These are phyloP conservation scores for Arrhamphus sclerolepis DNA, from an alignment of 2,797 vertebrate genomes.

Conservation along the genomic window DNA sequence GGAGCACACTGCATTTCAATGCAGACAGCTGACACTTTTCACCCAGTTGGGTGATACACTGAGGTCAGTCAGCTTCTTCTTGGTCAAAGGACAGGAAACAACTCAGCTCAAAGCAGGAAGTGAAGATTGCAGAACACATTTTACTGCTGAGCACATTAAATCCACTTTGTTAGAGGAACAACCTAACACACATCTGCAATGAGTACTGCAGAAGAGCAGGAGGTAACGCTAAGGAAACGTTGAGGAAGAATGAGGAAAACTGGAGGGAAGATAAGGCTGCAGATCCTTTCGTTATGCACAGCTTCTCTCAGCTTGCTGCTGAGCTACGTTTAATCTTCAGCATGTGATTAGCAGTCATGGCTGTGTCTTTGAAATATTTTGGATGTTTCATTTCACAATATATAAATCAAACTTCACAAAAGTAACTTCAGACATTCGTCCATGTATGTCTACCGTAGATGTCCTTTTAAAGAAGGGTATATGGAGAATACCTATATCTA, in stretches of 20 bases:
- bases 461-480: not conserved
- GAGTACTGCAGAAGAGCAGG: not conserved
- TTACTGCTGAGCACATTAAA: constrained; percentile 64
- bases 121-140: constrained; percentile 69
- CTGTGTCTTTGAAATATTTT: constrained; percentile 43
- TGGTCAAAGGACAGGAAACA: constrained; percentile 72
- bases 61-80: constrained; percentile 69
- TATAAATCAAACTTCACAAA: not conserved
- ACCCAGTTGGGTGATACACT: constrained; percentile 26
- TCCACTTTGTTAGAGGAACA: constrained; percentile 17
- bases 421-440: not conserved
- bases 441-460: not conserved
- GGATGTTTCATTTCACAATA: constrained; percentile 29
- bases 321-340: constrained; percentile 54
- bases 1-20: no score
- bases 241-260: not conserved
- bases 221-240: not conserved
- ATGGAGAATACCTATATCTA: not conserved
- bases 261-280: constrained; percentile 1
- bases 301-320: constrained; percentile 15
- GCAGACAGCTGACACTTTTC: not conserved
- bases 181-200: not conserved
- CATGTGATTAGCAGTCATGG: constrained; percentile 62
- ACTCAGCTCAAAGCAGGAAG: constrained; percentile 72
- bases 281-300: not conserved